Evolutionary conservation across 1,140 invertebrate species (phyloP).

Genomic region (Acromyrmex heyeri): DNA sequence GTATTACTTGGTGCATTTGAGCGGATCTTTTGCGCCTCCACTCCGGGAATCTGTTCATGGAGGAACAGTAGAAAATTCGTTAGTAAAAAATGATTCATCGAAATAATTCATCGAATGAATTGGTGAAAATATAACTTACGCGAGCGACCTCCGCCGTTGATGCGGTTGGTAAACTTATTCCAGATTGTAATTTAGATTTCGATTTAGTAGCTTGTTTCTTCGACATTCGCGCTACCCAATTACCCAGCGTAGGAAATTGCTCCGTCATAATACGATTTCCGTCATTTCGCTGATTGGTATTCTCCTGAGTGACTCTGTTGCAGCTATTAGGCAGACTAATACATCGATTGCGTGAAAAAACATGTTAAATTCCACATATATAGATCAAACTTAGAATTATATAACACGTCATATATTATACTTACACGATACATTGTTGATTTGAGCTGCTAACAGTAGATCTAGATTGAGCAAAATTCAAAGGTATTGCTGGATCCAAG

Average conservation of each 20-base stretch:
- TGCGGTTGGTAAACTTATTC: conserved; percentile 31
- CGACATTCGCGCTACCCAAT: conserved; percentile 78
- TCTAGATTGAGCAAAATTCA: conserved; percentile 41
- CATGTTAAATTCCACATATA: not conserved
- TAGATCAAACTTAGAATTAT: not conserved
- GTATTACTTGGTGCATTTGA: conserved; percentile 51
- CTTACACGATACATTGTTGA: conserved; percentile 57
- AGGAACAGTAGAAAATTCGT: not conserved
- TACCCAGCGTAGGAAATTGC: conserved; percentile 83
- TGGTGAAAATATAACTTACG: conserved; percentile 10
- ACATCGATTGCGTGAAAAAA: not conserved
- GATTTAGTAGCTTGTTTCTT: conserved; percentile 61
- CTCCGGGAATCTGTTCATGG: conserved; percentile 36
- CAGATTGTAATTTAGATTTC: conserved; percentile 61
- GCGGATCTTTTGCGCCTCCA: conserved; percentile 61
- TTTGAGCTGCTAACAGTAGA: not conserved
- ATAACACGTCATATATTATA: not conserved
- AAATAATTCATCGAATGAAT: not conserved
- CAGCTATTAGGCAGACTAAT: conserved; percentile 50
- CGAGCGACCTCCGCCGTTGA: conserved; percentile 30
- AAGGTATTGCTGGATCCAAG: conserved; percentile 10
- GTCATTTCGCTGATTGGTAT: conserved; percentile 14
- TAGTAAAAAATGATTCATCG: not conserved
- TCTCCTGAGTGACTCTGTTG: not conserved
- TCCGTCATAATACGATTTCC: conserved; percentile 70